Conservation (phyloP, 2,113 vertebrate genomes). For the Ammodytes dubius region DNA sequence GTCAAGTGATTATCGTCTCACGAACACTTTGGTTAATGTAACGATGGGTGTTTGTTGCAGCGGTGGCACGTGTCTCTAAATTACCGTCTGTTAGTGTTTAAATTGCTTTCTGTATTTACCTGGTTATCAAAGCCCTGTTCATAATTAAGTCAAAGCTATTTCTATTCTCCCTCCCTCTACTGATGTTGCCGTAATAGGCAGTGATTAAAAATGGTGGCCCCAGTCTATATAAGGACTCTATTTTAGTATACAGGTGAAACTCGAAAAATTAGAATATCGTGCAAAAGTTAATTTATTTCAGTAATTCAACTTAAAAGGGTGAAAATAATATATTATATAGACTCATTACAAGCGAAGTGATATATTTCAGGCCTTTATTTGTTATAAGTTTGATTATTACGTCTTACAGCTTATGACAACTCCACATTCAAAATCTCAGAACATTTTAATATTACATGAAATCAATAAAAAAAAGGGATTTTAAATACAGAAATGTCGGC, state of each 20-base stretch:
- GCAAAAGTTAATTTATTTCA: too few relatives aligned
- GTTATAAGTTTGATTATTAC: too few relatives aligned
- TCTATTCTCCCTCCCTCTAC: too few relatives aligned
- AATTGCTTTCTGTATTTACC: constrained; percentile 1
- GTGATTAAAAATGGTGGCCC: constrained; percentile 2
- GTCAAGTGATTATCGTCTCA: constrained; percentile 53
- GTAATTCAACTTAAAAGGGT: too few relatives aligned
- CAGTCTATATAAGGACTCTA: neutral
- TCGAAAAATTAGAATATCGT: neutral
- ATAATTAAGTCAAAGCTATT: constrained; percentile 16
- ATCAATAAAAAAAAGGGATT: too few relatives aligned
- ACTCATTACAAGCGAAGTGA: too few relatives aligned
- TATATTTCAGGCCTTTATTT: too few relatives aligned
- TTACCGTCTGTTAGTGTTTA: constrained; percentile 4
- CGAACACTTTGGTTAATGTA: constrained; percentile 41
- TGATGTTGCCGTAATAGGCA: neutral
- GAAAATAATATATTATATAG: too few relatives aligned
- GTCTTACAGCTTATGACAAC: too few relatives aligned
- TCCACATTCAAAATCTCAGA: too few relatives aligned
- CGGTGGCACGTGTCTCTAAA: constrained; percentile 33
- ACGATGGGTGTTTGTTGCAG: constrained; percentile 43
- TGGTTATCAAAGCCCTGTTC: neutral
- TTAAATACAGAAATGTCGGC: too few relatives aligned
- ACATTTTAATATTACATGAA: too few relatives aligned
- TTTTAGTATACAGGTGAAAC: neutral